Conservation (phyloP, 2,797 vertebrate species). For the Cuniculus paca region DNA sequence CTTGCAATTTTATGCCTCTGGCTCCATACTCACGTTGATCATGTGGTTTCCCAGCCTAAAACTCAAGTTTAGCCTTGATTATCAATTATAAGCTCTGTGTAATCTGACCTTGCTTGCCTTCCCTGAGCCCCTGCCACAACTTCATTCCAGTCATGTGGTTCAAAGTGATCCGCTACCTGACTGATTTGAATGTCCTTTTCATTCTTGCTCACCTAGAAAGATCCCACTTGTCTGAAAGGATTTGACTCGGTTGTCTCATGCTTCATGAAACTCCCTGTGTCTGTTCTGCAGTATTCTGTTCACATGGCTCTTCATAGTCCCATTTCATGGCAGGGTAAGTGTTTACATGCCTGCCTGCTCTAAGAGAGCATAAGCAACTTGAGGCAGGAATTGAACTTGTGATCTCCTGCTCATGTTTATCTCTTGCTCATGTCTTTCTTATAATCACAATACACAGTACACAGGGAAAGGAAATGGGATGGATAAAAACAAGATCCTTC, state of each 20-base stretch:
- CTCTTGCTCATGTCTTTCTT: not conserved
- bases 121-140: not conserved
- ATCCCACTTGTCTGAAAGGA: not conserved
- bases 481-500: not conserved
- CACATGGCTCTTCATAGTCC: not conserved
- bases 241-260: not conserved
- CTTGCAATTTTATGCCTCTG: constrained; percentile 20
- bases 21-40: not conserved
- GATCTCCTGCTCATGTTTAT: not conserved
- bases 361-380: not conserved
- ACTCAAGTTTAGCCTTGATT: not conserved
- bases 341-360: not conserved
- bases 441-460: not conserved
- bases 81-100: not conserved
- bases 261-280: not conserved
- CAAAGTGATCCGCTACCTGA: not conserved
- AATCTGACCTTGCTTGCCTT: not conserved
- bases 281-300: not conserved
- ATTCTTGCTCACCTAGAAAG: constrained; percentile 18
- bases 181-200: not conserved
- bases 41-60: not conserved
- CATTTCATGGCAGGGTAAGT: not conserved
- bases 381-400: not conserved
- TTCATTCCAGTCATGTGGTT: not conserved
- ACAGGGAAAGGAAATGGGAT: not conserved